phyloP scores from a whole-genome alignment of 2,797 vertebrate species.

The Remorina albescens region DNA sequence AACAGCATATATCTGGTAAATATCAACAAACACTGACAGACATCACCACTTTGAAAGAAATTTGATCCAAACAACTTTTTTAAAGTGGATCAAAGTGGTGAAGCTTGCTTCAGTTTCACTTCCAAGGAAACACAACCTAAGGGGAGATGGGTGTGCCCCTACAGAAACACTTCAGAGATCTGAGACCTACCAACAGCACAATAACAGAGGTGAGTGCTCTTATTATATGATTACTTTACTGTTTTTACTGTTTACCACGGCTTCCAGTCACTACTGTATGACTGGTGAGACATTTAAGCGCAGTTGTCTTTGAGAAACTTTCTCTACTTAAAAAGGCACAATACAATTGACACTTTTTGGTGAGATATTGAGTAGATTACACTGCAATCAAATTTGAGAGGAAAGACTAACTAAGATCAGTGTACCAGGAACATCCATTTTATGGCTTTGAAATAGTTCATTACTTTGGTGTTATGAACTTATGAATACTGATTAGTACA shows the following conservation, averaged over 20 bases:
- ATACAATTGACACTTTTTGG: background rate
- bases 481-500: too few species aligned
- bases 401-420: too few species aligned
- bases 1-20: too few species aligned
- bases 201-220: conserved; percentile 30
- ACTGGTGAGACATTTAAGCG: background rate
- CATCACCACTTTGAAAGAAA: too few species aligned
- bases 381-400: background rate
- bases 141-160: background rate
- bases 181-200: background rate
- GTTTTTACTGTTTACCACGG: background rate
- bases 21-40: too few species aligned
- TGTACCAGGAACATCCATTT: background rate
- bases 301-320: background rate
- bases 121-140: conserved; percentile 21
- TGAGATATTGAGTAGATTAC: background rate
- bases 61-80: too few species aligned
- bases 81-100: too few species aligned
- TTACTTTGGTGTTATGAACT: too few species aligned
- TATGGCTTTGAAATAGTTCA: background rate
- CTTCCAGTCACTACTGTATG: background rate
- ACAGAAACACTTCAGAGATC: conserved; percentile 21
- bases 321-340: background rate
- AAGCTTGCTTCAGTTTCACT: conserved; percentile 33
- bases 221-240: background rate